Base-by-base conservation (phyloP, 2,797 vertebrate species). In the Podarcis lilfordi region DNA sequence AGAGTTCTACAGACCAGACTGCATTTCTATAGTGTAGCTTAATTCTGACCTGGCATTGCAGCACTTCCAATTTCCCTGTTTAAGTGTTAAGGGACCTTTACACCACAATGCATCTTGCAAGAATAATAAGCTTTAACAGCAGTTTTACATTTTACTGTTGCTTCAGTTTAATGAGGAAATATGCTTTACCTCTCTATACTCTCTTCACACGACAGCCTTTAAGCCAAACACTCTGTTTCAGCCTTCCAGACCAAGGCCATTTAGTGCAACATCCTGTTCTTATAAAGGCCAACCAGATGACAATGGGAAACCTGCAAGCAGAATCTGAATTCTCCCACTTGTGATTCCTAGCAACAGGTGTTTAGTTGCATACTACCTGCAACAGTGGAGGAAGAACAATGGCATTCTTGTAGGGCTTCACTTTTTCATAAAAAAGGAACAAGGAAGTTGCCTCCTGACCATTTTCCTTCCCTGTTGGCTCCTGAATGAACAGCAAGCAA, bases 31-130 rank as follows among this genome's bases (percentile, higher is more conserved):
- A 72, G 45, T 29, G 32, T 55, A 74, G 83, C 23, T n/a, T 55
- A 76, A 80, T 75, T 66, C 55, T 85, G 83, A 76, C 78, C 88
- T 68, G 77, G 69, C 37, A 55, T 17, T 75, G n/a, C 45, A 59
- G 4, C 40, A 55, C 59, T 71, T 50, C 37, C 45, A 40, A 43
- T n/a, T 61, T 43, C 37, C 50, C 55, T 43, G 80, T 37, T 87
- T 66, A 78, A 32, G 78, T n/a, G 50, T 59, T 81, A 61, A 82
- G 27, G 19, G 59, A 40, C 43, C 17, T 1, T 40, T 10, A 76
- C 23, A 71, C 2, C 8, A 66, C 40, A 81, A 37, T 68, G 45
- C 8, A 66, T 19, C 37, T 27, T 66, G 37, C 27, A 43, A 77
- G 27, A 77, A 85, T 77, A 5, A 0, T 13, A 8, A 32, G 50